These are phyloP conservation scores for Peromyscus eremicus DNA, from an alignment of 2,797 vertebrate genomes.

Conservation along the genomic window DNA sequence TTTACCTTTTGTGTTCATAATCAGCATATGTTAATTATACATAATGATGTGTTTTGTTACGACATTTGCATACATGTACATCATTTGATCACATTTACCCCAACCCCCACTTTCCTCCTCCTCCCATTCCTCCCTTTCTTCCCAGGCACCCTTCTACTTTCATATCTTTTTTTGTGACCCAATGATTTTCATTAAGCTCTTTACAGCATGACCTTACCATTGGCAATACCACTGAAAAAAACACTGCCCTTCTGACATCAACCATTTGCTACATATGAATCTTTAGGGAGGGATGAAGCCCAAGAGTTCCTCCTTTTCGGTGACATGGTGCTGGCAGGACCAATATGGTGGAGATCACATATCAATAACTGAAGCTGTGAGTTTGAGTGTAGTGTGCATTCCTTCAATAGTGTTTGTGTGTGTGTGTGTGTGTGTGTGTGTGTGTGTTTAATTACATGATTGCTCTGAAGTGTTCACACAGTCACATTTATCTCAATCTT, in stretches of 20 bases:
- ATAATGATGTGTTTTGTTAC: not conserved
- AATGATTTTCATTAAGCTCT: not conserved
- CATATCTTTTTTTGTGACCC: not conserved
- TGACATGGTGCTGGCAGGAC: not conserved
- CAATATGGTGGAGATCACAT: not conserved
- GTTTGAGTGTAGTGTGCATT: not conserved
- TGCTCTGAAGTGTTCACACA: not conserved
- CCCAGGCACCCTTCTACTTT: not conserved
- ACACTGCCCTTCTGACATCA: not conserved
- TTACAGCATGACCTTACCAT: not conserved
- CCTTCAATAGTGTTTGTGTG: not conserved
- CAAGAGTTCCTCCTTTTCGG: not conserved
- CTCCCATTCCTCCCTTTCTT: not conserved
- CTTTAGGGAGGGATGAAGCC: not conserved
- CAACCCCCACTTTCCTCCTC: too few species aligned
- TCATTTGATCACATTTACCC: not conserved
- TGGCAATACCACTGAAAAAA: not conserved
- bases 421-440: not conserved
- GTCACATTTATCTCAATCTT: not conserved
- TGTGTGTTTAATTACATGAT: not conserved
- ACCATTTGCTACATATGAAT: not conserved
- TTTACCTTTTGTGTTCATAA: not conserved
- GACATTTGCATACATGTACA: not conserved
- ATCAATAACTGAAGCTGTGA: not conserved
- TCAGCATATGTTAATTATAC: not conserved